phyloP scores from a whole-genome alignment of 2,888 invertebrate genomes.

The Papilio elwesi region DNA sequence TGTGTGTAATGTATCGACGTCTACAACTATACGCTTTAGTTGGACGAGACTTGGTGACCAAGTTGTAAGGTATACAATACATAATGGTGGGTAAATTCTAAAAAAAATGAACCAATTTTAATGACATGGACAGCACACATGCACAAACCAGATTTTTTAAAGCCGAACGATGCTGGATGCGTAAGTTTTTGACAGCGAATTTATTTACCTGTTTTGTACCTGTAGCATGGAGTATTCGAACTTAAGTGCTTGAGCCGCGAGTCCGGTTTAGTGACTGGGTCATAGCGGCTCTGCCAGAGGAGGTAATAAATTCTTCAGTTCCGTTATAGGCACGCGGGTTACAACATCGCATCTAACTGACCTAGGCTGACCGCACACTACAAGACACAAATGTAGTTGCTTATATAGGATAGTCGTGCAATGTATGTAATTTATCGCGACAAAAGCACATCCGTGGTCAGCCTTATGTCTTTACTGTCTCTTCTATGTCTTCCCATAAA shows the following conservation, averaged over 20 bases:
- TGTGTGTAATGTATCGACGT: too few relatives aligned
- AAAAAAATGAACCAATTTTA: too few relatives aligned
- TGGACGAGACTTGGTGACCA: too few relatives aligned
- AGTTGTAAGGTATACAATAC: too few relatives aligned
- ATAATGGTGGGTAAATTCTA: too few relatives aligned
- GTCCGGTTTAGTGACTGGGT: slow-evolving; percentile 19
- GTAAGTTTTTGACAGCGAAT: neutral
- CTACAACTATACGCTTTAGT: too few relatives aligned
- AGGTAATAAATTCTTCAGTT: slow-evolving; percentile 13
- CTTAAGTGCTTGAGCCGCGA: too few relatives aligned
- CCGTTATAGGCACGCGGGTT: slow-evolving; percentile 10
- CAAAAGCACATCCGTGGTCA: neutral
- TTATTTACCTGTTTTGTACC: neutral
- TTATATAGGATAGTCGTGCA: too few relatives aligned
- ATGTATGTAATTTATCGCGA: neutral
- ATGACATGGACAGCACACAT: too few relatives aligned
- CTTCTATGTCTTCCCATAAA: too few relatives aligned
- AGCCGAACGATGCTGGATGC: too few relatives aligned
- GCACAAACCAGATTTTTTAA: too few relatives aligned
- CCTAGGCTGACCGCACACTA: neutral
- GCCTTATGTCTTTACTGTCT: neutral
- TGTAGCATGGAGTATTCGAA: neutral
- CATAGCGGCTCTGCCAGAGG: neutral
- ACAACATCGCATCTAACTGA: slow-evolving; percentile 1
- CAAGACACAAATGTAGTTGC: neutral